Conservation (phyloP, 2,113 vertebrate genomes). For the Holacanthus passer region DNA sequence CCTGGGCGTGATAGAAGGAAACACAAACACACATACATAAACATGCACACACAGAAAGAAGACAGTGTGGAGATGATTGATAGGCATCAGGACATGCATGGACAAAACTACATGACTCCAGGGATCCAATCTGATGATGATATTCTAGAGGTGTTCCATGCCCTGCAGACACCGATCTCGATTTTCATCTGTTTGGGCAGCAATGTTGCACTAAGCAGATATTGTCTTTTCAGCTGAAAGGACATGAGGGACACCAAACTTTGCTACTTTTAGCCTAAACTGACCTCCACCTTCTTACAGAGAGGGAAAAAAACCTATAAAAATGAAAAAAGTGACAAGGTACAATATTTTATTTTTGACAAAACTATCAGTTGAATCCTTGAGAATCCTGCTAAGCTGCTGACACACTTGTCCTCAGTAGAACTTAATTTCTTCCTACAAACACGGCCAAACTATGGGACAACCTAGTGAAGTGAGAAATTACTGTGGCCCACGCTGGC, state of each 20-base stretch:
- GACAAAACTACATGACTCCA: conserved; percentile 11
- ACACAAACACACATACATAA: conserved; percentile 2
- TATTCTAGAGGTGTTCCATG: conserved; percentile 5
- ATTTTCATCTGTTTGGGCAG: too few relatives aligned
- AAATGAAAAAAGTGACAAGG: background rate
- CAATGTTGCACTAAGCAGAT: background rate
- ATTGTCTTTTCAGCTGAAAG: conserved; percentile 22
- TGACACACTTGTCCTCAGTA: background rate
- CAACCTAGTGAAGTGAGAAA: conserved; percentile 36
- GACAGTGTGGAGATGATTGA: background rate
- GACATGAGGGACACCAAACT: background rate
- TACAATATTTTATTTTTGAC: background rate
- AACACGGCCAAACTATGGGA: conserved; percentile 19
- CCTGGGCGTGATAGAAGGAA: conserved; percentile 78
- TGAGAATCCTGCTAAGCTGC: conserved; percentile 11
- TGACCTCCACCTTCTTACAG: background rate
- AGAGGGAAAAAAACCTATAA: background rate
- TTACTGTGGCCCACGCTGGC: conserved; percentile 12
- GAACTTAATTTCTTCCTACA: background rate
- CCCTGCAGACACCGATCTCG: background rate
- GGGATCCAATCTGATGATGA: background rate
- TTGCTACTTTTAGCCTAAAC: background rate
- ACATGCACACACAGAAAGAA: background rate
- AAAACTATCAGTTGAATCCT: background rate
- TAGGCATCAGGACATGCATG: background rate